phyloP scores from a whole-genome alignment of 2,888 invertebrate species.

The Actias luna region DNA sequence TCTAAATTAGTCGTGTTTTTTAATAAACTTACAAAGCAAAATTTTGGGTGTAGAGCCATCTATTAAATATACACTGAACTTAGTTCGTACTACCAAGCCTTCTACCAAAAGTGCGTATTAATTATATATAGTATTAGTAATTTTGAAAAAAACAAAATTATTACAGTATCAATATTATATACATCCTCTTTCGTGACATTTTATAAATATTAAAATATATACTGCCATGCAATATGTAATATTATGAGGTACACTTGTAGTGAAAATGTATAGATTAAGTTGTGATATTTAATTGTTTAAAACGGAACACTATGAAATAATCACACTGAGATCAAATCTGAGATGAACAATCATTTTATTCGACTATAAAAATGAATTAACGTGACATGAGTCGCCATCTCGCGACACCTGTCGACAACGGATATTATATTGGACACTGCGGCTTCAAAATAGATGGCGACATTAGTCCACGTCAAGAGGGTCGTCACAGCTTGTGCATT shows the following conservation, averaged over 20 bases:
- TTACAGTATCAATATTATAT: neutral
- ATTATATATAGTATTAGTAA: too few species aligned
- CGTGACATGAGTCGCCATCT: constrained; percentile 41
- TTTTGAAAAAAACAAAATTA: too few species aligned
- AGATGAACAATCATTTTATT: neutral
- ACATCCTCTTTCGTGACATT: neutral
- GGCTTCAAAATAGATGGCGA: constrained; percentile 72
- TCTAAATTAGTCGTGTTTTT: too few species aligned
- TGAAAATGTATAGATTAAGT: neutral
- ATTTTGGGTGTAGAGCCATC: constrained; percentile 26
- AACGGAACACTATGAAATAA: neutral
- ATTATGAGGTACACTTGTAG: neutral
- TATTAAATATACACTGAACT: constrained; percentile 31
- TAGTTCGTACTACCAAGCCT: neutral
- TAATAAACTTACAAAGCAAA: neutral
- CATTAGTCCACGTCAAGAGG: constrained; percentile 66
- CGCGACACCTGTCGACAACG: constrained; percentile 37
- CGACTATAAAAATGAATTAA: neutral
- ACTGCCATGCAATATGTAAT: neutral
- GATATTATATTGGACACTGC: constrained; percentile 53
- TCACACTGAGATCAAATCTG: neutral
- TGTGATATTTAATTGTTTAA: neutral
- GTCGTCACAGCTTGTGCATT: constrained; percentile 68
- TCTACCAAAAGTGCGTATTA: too few species aligned
- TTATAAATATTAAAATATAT: neutral